Percentiles rank a stretch among this genome's conserved stretches.
These are phyloP conservation scores for Lathamus discolor DNA, from an alignment of 2,113 vertebrate species.

Conservation along the genomic window DNA sequence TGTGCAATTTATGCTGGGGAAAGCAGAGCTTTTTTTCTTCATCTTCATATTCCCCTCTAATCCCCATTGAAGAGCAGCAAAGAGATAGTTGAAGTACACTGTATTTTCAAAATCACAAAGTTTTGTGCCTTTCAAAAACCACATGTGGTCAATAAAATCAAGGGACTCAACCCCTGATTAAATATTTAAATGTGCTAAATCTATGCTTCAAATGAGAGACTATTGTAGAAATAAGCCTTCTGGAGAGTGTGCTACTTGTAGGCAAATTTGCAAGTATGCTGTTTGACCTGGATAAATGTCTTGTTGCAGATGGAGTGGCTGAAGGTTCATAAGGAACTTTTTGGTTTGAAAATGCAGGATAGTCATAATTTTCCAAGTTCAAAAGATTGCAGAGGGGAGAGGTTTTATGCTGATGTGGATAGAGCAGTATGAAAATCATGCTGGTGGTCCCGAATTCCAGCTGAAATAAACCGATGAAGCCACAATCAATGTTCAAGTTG, in stretches of 20 bases:
- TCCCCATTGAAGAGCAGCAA: neutral
- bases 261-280: neutral
- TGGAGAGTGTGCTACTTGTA: neutral
- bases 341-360: neutral
- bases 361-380: neutral
- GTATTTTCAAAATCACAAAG: neutral
- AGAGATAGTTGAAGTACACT: neutral
- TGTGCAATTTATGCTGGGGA: neutral
- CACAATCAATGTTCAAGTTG: neutral
- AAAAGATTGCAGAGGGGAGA: neutral
- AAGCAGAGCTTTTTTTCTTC: neutral
- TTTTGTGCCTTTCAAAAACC: neutral
- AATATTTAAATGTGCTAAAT: neutral
- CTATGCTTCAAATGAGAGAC: neutral
- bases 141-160: neutral
- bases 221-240: neutral
- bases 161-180: neutral
- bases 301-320: neutral
- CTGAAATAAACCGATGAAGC: neutral
- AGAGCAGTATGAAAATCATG: neutral
- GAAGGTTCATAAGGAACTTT: neutral
- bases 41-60: neutral
- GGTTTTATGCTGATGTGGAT: neutral
- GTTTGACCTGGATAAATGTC: neutral
- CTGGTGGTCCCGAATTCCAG: neutral